Evolutionary conservation across 2,113 vertebrate genomes (phyloP).

Genomic region (Psophia crepitans): DNA sequence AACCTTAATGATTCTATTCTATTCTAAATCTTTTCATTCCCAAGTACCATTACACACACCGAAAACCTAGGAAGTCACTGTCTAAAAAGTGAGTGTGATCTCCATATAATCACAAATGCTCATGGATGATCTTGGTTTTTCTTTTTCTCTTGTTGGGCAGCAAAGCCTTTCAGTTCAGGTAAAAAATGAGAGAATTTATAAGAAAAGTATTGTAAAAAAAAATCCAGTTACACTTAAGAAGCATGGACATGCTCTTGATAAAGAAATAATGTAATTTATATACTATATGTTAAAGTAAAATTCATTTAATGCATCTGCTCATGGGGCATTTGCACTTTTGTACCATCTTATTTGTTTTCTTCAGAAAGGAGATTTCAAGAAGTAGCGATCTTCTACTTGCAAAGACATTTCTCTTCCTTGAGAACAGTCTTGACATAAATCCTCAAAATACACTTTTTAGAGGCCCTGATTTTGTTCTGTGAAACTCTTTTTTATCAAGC

Average conservation of each 20-base stretch:
- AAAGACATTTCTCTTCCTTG: not conserved
- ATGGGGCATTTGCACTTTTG: not conserved
- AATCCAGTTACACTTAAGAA: not conserved
- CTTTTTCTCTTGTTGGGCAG: not conserved
- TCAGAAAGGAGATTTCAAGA: not conserved
- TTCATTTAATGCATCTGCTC: not conserved
- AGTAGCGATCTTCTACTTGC: not conserved
- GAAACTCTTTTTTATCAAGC: not conserved
- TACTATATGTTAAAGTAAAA: not conserved
- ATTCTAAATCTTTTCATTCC: not conserved
- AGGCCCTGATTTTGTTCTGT: not conserved
- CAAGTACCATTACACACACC: not conserved
- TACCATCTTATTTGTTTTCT: not conserved
- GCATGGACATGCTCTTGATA: not conserved
- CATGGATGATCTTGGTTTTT: not conserved
- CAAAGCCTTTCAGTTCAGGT: not conserved
- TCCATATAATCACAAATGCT: not conserved
- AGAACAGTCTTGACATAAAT: not conserved
- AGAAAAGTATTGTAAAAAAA: not conserved
- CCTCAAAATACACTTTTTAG: not conserved
- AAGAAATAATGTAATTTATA: not conserved
- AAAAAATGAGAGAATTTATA: not conserved
- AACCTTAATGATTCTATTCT: too few species aligned
- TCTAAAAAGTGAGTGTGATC: not conserved
- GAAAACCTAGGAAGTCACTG: not conserved